Percentiles rank a stretch among this genome's conserved stretches.
These are phyloP conservation scores for Cataglyphis hispanica DNA, from an alignment of 1,140 invertebrate species.

Conservation along the genomic window DNA sequence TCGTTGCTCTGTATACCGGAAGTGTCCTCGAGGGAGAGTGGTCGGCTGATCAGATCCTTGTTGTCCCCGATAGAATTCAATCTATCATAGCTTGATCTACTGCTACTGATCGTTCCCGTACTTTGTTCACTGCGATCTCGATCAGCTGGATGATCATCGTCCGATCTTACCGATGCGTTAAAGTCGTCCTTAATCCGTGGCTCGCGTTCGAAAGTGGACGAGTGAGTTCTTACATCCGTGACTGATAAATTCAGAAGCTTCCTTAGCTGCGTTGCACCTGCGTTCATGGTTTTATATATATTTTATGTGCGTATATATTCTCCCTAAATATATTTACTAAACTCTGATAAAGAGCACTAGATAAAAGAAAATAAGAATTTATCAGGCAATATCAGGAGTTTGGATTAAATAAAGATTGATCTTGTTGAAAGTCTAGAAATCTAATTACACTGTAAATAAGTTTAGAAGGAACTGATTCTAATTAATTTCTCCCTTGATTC, in stretches of 20 bases:
- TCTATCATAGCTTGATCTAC: conserved; percentile 68
- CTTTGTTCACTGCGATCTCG: neutral
- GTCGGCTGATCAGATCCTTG: conserved; percentile 22
- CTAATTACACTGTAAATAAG: neutral
- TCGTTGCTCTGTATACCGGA: conserved; percentile 71
- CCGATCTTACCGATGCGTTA: neutral
- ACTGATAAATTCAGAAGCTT: conserved; percentile 56
- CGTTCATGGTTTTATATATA: neutral
- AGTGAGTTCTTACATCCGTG: neutral
- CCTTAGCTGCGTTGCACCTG: conserved; percentile 71
- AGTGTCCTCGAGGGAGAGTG: conserved; percentile 71
- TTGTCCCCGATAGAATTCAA: conserved; percentile 64
- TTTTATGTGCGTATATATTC: neutral
- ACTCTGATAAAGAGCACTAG: neutral
- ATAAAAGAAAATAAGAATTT: neutral
- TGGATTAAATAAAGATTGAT: neutral
- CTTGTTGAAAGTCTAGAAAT: neutral
- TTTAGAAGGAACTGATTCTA: neutral
- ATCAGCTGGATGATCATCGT: conserved; percentile 1
- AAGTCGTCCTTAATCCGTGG: neutral
- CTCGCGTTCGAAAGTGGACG: neutral
- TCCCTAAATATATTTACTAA: neutral
- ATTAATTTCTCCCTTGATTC: neutral
- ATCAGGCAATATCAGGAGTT: neutral
- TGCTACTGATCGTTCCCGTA: conserved; percentile 31